These are phyloP conservation scores for Heliangelus exortis DNA, from an alignment of 2,797 vertebrate genomes.

Conservation along the genomic window DNA sequence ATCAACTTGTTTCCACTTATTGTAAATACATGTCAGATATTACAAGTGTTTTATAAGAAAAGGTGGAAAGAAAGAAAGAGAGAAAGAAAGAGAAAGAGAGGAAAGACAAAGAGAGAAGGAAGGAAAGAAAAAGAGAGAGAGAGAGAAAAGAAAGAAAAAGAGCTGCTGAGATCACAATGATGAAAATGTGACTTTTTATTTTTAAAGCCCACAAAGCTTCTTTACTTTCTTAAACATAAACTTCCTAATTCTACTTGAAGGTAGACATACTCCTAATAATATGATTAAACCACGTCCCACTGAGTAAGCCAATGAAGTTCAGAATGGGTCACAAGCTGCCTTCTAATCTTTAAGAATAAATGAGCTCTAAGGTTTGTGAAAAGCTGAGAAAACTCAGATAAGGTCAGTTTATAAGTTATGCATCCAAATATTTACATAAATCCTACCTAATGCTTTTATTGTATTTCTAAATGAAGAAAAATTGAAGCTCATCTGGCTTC, in stretches of 20 bases:
- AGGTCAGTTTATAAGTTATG: background rate
- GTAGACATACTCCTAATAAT: background rate
- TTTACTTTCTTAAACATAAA: background rate
- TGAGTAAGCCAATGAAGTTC: background rate
- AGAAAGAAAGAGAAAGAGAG: background rate
- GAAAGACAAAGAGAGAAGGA: no score
- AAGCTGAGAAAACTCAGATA: background rate
- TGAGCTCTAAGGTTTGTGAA: background rate
- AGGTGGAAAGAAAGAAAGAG: background rate
- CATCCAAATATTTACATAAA: background rate
- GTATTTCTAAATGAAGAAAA: background rate
- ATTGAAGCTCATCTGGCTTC: background rate
- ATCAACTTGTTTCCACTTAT: background rate
- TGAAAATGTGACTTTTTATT: background rate
- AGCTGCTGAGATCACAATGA: background rate
- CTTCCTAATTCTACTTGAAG: background rate
- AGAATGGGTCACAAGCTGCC: background rate
- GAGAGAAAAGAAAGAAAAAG: no score
- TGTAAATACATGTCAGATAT: background rate
- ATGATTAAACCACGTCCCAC: background rate
- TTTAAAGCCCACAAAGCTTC: background rate
- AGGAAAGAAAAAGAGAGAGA: no score
- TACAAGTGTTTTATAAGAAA: background rate
- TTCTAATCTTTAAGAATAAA: background rate
- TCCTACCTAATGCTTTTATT: background rate